These are phyloP conservation scores for Oryzias curvinotus DNA, from an alignment of 2,113 vertebrate genomes.

Conservation along the genomic window DNA sequence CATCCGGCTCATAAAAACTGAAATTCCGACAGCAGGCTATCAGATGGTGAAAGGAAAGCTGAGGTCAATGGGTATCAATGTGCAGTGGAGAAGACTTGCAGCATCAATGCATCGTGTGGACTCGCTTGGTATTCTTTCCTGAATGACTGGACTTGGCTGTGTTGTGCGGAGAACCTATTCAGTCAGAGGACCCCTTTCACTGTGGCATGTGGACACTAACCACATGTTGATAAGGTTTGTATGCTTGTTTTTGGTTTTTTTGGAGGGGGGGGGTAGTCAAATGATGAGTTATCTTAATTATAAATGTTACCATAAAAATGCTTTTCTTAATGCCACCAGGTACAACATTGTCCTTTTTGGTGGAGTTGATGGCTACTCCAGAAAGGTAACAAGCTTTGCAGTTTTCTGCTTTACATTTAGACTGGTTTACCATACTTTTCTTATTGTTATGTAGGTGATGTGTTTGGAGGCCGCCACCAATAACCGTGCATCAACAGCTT, in stretches of 20 bases:
- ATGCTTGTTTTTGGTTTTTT: no score
- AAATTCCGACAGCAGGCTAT: not conserved
- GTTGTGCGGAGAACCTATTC: not conserved
- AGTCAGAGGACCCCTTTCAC: conserved; percentile 5
- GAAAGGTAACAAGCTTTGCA: no score
- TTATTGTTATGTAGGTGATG: rapidly evolving
- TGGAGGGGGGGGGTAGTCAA: no score
- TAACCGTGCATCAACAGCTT: not conserved
- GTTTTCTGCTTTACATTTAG: no score
- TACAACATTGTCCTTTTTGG: no score
- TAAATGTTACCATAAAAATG: no score
- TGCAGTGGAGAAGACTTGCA: not conserved
- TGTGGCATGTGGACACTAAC: conserved; percentile 10
- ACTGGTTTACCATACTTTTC: no score
- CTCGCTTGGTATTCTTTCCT: not conserved
- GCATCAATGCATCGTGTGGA: not conserved
- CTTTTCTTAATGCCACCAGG: no score
- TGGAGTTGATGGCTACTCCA: not conserved
- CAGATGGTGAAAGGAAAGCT: conserved; percentile 1
- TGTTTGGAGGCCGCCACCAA: no score
- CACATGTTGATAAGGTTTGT: not conserved
- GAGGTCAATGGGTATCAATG: not conserved
- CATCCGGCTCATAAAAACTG: not conserved
- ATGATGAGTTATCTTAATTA: no score
- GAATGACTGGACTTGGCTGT: conserved; percentile 1